Evolutionary conservation across 2,888 invertebrate genomes (phyloP).

Genomic region (Labia minor): DNA sequence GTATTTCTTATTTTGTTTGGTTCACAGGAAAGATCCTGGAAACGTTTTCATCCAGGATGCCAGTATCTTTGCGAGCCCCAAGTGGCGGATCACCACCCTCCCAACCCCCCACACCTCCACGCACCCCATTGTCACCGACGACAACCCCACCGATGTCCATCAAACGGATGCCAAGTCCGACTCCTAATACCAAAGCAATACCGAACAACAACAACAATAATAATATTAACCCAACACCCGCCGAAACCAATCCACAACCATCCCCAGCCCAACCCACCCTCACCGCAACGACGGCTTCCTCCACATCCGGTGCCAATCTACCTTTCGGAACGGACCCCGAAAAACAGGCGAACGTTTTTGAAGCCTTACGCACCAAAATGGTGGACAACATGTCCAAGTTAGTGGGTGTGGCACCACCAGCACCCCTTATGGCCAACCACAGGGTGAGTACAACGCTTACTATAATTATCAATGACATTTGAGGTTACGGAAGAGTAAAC

Average conservation of each 20-base stretch:
- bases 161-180: neutral
- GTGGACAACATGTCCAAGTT: slow-evolving; percentile 26
- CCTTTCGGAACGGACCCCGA: neutral
- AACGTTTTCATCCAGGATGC: slow-evolving; percentile 31
- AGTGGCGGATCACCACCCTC: slow-evolving; percentile 33
- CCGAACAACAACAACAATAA: slow-evolving; percentile 22
- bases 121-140: slow-evolving; percentile 38
- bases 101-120: slow-evolving; percentile 43
- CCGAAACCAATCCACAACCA: slow-evolving; percentile 18
- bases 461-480: neutral
- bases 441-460: slow-evolving; percentile 25
- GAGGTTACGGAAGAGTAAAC: too few relatives aligned
- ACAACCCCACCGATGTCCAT: neutral
- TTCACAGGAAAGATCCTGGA: slow-evolving; percentile 41
- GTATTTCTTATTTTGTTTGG: too few relatives aligned
- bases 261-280: slow-evolving; percentile 17
- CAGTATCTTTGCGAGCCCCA: slow-evolving; percentile 30
- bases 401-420: slow-evolving; percentile 24
- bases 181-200: slow-evolving; percentile 28
- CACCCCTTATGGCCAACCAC: slow-evolving; percentile 24
- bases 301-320: neutral
- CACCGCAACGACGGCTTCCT: slow-evolving; percentile 19
- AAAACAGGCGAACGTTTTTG: slow-evolving; percentile 22
- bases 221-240: slow-evolving; percentile 22
- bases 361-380: slow-evolving; percentile 26